Conservation (phyloP, 2,888 invertebrate species). For the Lingula anatina region DNA sequence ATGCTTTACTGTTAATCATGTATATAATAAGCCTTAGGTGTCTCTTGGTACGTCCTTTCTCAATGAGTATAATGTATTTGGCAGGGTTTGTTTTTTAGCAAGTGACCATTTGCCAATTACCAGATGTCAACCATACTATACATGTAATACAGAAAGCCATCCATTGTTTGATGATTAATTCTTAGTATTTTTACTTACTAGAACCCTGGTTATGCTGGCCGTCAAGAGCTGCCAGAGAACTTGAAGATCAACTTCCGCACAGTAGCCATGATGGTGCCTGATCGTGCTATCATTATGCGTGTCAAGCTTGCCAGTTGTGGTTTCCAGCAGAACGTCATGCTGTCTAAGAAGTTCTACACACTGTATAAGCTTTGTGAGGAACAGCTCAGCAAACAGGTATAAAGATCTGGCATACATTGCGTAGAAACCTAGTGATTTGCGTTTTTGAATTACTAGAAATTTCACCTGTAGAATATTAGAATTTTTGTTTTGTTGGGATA, state of each 20-base stretch:
- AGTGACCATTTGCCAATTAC: no score
- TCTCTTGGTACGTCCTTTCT: no score
- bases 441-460: neutral
- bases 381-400: constrained; percentile 89
- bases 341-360: constrained; percentile 93
- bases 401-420: neutral
- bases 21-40: no score
- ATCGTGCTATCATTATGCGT: constrained; percentile 91
- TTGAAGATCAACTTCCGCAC: constrained; percentile 95
- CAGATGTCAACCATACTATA: no score
- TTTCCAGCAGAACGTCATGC: constrained; percentile 88
- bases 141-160: no score
- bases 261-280: constrained; percentile 99
- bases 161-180: no score
- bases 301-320: constrained; percentile 95
- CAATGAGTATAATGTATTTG: no score
- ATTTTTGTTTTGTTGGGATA: neutral
- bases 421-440: neutral
- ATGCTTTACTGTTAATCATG: no score
- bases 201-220: constrained; percentile 96
- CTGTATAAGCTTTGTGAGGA: constrained; percentile 95
- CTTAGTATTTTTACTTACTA: no score
- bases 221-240: constrained; percentile 94
- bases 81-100: no score
- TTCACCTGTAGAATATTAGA: neutral